phyloP scores from a whole-genome alignment of 2,888 invertebrate species.

The Nephrotoma guestfalica region DNA sequence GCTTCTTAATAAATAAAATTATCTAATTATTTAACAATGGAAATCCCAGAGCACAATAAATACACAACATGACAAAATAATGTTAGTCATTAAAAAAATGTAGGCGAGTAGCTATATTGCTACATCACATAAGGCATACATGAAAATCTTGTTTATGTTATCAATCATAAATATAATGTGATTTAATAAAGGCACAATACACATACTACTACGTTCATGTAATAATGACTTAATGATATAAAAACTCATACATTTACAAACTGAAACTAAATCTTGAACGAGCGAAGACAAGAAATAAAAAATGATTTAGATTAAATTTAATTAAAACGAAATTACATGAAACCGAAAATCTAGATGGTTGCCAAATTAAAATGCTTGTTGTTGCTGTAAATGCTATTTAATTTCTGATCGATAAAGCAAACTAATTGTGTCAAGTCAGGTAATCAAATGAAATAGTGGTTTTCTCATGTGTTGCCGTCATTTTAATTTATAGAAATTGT shows the following conservation, averaged over 20 bases:
- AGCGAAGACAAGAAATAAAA: neutral
- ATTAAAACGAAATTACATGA: neutral
- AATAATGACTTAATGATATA: neutral
- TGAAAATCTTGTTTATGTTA: neutral
- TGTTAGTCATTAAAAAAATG: no score
- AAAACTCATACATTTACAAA: neutral
- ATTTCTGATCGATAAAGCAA: neutral
- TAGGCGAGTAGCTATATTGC: neutral
- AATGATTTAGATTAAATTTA: neutral
- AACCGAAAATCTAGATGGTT: neutral
- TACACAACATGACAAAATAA: neutral
- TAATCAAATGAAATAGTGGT: neutral
- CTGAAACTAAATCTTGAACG: neutral
- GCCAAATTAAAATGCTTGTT: neutral
- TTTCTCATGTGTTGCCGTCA: neutral
- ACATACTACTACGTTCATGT: neutral
- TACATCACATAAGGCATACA: neutral
- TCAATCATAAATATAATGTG: neutral
- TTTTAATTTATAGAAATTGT: neutral
- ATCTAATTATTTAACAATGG: neutral
- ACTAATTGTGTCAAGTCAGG: neutral
- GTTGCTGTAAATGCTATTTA: neutral
- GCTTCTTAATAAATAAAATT: neutral
- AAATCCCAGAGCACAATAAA: neutral
- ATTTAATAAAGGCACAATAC: neutral